Base-by-base conservation (phyloP, 2,888 invertebrate species). In the Drosophila dives region DNA sequence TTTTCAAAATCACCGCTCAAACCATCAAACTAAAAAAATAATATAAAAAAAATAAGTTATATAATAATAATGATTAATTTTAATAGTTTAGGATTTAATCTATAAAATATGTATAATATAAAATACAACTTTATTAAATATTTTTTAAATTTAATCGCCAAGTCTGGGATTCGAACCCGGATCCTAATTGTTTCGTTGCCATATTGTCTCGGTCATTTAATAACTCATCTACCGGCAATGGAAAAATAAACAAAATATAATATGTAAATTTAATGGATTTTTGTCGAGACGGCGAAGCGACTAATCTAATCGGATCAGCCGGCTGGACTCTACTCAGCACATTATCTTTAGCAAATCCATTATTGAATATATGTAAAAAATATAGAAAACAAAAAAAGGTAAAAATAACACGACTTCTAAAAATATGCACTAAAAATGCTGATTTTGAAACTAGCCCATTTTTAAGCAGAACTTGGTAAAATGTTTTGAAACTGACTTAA, bases 1-100 rank as follows among this genome's bases (percentile, higher is more conserved):
- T 96, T 97, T 83, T 97, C 97, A 83, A 96, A 96, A 89, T 97
- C 97, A 2, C 94, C 94, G 89, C 96, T 96, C 20, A 97, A 92
- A 17, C 95, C 95, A 88, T 97, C 97, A 83, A 96, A 94, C 96
- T 94, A 20, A 32, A 15, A 11, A 45, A 23, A 45, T 4, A 0
- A 23, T 15, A 15, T 23, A 8, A 15, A 15, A 20, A 45, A 3
- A 7, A 15, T 45, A 8, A 11, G n/a, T 40, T 10, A 42, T 11
- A 2, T 1, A n/a, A n/a, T 11, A 42, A n/a, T 11, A 11, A 42
- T 5, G 11, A 42, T 6, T 40, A n/a, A 40, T n/a, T 23, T 15
- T 15, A 8, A 23, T 7, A 15, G 15, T 7, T 20, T 20, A 15
- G 7, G 7, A 45, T 20, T 10, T 7, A 10, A 20, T 6, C n/a